A percentile compares a stretch with the other conserved stretches of the same genome.
Evolutionary conservation across 2,888 invertebrate species (phyloP).

Genomic region (Mactromeris polynyma): DNA sequence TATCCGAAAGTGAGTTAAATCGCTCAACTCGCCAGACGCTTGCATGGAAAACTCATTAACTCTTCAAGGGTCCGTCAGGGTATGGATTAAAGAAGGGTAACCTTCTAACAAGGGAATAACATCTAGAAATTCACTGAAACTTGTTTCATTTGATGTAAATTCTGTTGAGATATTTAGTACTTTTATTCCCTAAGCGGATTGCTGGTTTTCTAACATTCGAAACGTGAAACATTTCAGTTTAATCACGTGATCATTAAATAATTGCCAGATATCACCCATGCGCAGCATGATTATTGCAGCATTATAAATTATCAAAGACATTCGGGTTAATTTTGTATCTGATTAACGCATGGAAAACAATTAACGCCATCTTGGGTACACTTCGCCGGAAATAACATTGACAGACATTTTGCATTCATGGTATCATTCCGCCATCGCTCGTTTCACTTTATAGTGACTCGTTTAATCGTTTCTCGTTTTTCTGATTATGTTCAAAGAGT

Average conservation of each 20-base stretch:
- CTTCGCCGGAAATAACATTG: constrained; percentile 39
- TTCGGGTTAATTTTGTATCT: constrained; percentile 23
- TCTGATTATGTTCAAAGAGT: constrained; percentile 43
- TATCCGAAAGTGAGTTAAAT: constrained; percentile 34
- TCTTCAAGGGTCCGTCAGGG: constrained; percentile 21
- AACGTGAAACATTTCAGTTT: constrained; percentile 10
- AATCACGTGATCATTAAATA: constrained; percentile 41
- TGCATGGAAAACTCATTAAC: constrained; percentile 38
- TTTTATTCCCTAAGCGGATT: constrained; percentile 8
- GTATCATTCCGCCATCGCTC: constrained; percentile 36
- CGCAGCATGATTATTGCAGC: constrained; percentile 19
- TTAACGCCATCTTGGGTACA: constrained; percentile 51
- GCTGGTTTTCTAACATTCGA: neutral
- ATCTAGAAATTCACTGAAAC: neutral
- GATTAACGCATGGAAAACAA: constrained; percentile 45
- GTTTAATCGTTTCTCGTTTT: constrained; percentile 46
- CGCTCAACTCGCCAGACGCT: constrained; percentile 21
- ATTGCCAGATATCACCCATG: constrained; percentile 20
- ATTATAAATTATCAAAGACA: constrained; percentile 40
- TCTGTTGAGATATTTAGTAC: neutral
- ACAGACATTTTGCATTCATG: constrained; percentile 40
- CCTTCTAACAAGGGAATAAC: constrained; percentile 1
- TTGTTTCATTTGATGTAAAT: constrained; percentile 12
- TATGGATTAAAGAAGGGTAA: neutral
- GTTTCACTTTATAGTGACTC: constrained; percentile 41